Evolutionary conservation across 2,888 invertebrate genomes (phyloP).

Genomic region (Cerceris ruficornis): DNA sequence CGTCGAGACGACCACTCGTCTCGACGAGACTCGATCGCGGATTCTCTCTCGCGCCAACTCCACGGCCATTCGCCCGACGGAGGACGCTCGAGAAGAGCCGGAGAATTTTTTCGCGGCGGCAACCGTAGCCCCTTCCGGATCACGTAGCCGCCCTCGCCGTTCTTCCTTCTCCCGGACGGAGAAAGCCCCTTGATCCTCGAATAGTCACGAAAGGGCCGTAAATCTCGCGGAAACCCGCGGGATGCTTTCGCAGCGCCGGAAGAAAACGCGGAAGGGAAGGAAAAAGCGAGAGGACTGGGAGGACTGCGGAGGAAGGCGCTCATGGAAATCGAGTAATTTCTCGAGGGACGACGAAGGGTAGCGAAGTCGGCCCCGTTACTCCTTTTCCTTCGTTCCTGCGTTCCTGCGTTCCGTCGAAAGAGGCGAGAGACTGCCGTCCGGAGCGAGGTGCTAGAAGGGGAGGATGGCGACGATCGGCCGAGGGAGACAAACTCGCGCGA

Average conservation of each 20-base stretch:
- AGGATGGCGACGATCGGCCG: constrained; percentile 4
- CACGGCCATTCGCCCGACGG: too few relatives aligned
- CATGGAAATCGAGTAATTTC: constrained; percentile 58
- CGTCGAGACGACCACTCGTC: neutral
- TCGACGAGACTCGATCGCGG: neutral
- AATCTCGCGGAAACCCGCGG: constrained; percentile 48
- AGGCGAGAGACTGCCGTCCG: too few relatives aligned
- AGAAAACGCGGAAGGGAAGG: constrained; percentile 6
- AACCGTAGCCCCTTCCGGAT: too few relatives aligned
- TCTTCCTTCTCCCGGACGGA: constrained; percentile 21
- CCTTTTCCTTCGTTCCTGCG: neutral
- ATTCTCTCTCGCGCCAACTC: neutral
- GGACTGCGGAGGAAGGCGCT: constrained; percentile 10
- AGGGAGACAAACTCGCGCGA: too few relatives aligned
- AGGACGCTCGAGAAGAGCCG: too few relatives aligned
- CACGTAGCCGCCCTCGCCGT: too few relatives aligned
- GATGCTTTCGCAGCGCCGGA: constrained; percentile 23
- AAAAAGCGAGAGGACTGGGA: neutral
- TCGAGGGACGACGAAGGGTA: constrained; percentile 40
- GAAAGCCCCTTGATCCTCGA: constrained; percentile 23
- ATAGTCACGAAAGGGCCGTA: constrained; percentile 52
- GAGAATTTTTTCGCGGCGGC: too few relatives aligned
- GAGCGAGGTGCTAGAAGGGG: too few relatives aligned
- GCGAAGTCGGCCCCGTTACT: neutral
- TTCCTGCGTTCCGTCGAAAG: too few relatives aligned